Evolutionary conservation across 2,797 vertebrate genomes (phyloP), one percentile per base, ranked within the genome.

Genomic region (Halcyon smyrnensis): DNA sequence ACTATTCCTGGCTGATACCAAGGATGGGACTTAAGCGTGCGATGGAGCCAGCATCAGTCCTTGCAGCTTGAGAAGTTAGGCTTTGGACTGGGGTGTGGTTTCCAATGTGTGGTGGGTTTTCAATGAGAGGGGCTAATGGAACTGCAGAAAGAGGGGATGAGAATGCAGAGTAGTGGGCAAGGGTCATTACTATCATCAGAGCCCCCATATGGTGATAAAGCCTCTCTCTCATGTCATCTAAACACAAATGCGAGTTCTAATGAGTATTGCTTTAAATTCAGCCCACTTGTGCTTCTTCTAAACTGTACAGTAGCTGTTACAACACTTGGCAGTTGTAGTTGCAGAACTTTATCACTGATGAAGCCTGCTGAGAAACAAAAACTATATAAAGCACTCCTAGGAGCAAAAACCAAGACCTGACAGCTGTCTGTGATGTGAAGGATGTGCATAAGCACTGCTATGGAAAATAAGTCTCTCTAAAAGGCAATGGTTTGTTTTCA

Each of bases 1-100:
- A 2, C 94, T 95, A 37, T 93, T 96, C 50, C 87, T 88, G 82
- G 43, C 69, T 87, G 70, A 15, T 88, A 57, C n/a, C 28, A 46
- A 60, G 60, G 46, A 12, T 23, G 28, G 25, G 32, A 48, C 27
- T 81, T 32, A 20, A 51, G 39, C 2, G 1, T n/a, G 32, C 41
- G 45, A 45, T 32, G 57, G 24, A 54, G 17, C 39, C 34, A 67
- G 56, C 24, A 15, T 46, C 43, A 34, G 17, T 39, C 46, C n/a
- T 75, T 86, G 80, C 50, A 73, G 41, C 12, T 23, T 11, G 17
- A 36, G 65, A 64, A 24, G 50, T 2, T 45, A 32, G 24, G 34
- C 23, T 65, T 14, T 69, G 45, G 45, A 13, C 23, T 63, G 48
- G 23, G 50, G 24, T 39, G 37, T 39, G 37, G 37, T 39, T 39